phyloP scores from a whole-genome alignment of 2,888 invertebrate species.

The Deroplatys truncata region DNA sequence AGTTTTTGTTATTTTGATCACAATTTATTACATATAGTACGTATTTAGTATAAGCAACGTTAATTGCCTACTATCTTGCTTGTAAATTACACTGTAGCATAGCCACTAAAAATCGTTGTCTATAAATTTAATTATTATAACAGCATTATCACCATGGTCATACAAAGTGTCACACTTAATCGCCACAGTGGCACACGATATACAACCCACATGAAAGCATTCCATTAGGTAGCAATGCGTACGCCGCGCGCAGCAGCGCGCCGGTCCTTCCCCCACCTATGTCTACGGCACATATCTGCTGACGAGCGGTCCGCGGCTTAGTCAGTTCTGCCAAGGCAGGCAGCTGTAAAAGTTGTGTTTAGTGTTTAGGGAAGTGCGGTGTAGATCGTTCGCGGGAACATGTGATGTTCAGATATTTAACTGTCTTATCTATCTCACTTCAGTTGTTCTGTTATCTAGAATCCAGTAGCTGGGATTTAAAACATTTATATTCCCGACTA shows the following conservation, averaged over 20 bases:
- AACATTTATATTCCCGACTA: not conserved
- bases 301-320: not conserved
- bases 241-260: too few relatives aligned
- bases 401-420: not conserved
- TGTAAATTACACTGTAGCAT: too few relatives aligned
- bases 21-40: too few relatives aligned
- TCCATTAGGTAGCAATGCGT: not conserved
- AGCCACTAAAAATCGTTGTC: not conserved
- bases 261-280: not conserved
- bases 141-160: not conserved
- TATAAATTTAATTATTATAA: not conserved
- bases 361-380: not conserved
- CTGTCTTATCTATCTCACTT: not conserved
- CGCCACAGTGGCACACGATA: not conserved
- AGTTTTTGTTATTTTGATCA: too few relatives aligned
- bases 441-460: not conserved
- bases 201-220: not conserved
- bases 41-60: too few relatives aligned
- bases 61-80: too few relatives aligned
- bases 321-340: not conserved
- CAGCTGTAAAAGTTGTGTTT: not conserved
- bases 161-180: not conserved
- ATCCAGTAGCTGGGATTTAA: not conserved
- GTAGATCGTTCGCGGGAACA: not conserved
- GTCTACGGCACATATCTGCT: not conserved